A percentile compares a stretch with the other conserved stretches of the same genome.
These are phyloP conservation scores for Hermatobates lingyangjiaoensis DNA, from an alignment of 1,140 invertebrate genomes.

Conservation along the genomic window DNA sequence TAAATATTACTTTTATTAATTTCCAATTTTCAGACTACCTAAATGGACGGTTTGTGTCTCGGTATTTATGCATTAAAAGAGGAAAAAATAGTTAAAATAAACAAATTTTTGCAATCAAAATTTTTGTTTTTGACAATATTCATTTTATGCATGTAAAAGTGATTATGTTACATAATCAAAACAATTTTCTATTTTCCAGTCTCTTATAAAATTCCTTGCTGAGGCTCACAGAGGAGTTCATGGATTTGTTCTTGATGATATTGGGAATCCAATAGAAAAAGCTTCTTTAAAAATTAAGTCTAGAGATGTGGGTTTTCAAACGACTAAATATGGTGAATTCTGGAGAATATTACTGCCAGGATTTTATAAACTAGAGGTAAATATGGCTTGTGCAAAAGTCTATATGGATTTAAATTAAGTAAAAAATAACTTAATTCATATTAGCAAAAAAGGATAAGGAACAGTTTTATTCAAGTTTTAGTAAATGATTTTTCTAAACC, in stretches of 20 bases:
- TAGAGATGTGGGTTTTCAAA: slow-evolving; percentile 70
- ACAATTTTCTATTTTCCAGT: slow-evolving; percentile 28
- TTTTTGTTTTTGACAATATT: neutral
- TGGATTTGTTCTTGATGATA: slow-evolving; percentile 67
- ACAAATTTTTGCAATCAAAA: neutral
- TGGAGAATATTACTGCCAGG: slow-evolving; percentile 18
- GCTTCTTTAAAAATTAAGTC: slow-evolving; percentile 67
- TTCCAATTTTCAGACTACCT: too few relatives aligned
- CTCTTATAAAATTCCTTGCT: slow-evolving; percentile 66
- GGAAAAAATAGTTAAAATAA: neutral
- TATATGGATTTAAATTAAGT: too few relatives aligned
- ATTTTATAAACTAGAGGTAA: slow-evolving; percentile 19
- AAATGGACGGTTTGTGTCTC: too few relatives aligned
- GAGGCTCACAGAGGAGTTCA: slow-evolving; percentile 70
- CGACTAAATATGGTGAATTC: slow-evolving; percentile 82
- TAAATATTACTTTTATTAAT: too few relatives aligned
- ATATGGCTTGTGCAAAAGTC: too few relatives aligned
- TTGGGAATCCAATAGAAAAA: slow-evolving; percentile 60
- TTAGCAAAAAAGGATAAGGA: too few relatives aligned
- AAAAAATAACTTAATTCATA: too few relatives aligned
- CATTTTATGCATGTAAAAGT: neutral
- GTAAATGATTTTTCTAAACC: too few relatives aligned
- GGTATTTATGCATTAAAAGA: neutral
- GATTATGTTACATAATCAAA: neutral
- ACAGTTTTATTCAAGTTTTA: too few relatives aligned